Base-by-base conservation (phyloP, 2,797 vertebrate species). In the Gymnodraco acuticeps region DNA sequence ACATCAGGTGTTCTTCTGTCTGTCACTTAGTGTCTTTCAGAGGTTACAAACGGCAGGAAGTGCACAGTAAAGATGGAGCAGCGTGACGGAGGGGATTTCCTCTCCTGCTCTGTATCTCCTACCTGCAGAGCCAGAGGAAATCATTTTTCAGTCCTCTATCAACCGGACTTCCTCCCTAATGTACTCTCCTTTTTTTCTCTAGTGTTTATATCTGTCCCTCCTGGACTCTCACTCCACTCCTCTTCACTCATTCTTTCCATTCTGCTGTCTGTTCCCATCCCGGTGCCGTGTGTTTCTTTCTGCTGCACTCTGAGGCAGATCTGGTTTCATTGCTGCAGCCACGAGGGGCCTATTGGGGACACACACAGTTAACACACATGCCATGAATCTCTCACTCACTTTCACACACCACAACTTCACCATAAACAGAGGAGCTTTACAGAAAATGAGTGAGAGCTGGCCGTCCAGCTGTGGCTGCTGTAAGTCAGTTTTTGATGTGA, bases 401-500 rank as follows among this genome's bases (percentile, higher is more conserved):
- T 78, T 80, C 76, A 75, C 68, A 45, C 72, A 50, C 46, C 2
- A 1, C 70, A 45, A n/a, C 72, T 23, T 64, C 55, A 2, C 67
- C 43, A 42, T 55, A 66, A 84, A 73, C 27, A 23, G 56, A 63
- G 75, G 54, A 81, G 70, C 3, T 14, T 17, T 56, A 62, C 64
- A 62, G 64, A 61, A 64, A 71, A 38, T 3, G 48, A 64, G 56
- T 4, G 47, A 17, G 43, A 72, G 52, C 27, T 4, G 80, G 62
- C 43, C 13, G 64, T 75, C 77, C 89, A 90, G 89, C 88, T 89
- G 87, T 61, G 61, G 78, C 84, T 78, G 85, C 87, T 87, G 77
- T 70, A 60, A 81, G 64, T 73, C 74, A 19, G 48, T 53, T 1
- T 38, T 48, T 61, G 67, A 77, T 80, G 79, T 63, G 82, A 83